Base-by-base conservation (phyloP, 2,888 invertebrate species). In the Formica aserva region DNA sequence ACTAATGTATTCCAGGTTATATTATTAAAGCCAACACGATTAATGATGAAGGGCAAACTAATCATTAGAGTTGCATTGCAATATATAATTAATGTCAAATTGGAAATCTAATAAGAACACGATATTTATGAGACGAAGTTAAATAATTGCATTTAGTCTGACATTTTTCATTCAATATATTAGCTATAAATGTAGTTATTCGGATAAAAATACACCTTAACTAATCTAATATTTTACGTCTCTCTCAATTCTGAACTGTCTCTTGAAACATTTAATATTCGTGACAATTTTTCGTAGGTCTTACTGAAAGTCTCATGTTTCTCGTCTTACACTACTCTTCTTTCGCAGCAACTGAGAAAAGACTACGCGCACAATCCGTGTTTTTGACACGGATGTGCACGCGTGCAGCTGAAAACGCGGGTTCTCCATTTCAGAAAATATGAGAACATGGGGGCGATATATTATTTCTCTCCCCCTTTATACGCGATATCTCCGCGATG, bases 401-500 rank as follows among this genome's bases (percentile, higher is more conserved):
- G 48, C 38, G 38, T 48, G 48, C 65, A 63, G 63, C 67, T 67
- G 67, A 8, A 67, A 63, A 63, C 63, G 38, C 45, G 57, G 74
- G 63, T 80, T 78, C 63, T 76, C 81, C 38, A 35, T 86, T 86
- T 84, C 85, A 66, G 41, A 83, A 86, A 86, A 69, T 60, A 66
- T n/a, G 82, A 86, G 66, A 86, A 71, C 76, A 71, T 41, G 32
- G 45, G 62, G 18, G 67, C n/a, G 52, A 52, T 66, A 57, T 45
- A 83, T 80, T 72, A 75, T 75, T 63, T 78, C 29, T 29, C 13
- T 52, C 32, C n/a, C 15, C 77, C 62, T 66, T 52, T 41, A 41
- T 3, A 41, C 45, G 26, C 32, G 32, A 62, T 18, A 35, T 52
- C 22, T 38, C 65, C 35, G 32, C 26, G 5, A 32, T 15, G 41